Conservation (phyloP, 2,113 vertebrate species). For the Bos indicus region DNA sequence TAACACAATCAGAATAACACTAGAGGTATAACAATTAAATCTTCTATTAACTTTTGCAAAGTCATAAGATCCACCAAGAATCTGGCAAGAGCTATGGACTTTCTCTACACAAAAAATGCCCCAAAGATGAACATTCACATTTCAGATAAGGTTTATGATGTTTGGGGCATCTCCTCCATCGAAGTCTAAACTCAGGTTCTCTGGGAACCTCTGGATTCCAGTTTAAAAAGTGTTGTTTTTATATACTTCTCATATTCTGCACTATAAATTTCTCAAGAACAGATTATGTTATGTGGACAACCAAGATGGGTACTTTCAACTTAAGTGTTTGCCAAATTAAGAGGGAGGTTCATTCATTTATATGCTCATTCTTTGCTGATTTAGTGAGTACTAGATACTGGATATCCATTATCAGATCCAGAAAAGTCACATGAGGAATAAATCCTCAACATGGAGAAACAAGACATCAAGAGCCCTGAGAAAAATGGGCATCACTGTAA, state of each 20-base stretch:
- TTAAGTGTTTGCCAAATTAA: background rate
- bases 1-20: background rate
- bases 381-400: background rate
- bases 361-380: background rate
- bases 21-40: background rate
- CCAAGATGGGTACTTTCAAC: background rate
- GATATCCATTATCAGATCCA: background rate
- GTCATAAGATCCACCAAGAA: background rate
- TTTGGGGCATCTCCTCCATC: background rate
- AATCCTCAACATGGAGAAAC: background rate
- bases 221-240: background rate
- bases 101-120: background rate
- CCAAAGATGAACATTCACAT: background rate
- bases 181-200: background rate
- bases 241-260: background rate
- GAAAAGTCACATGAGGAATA: background rate
- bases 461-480: background rate
- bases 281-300: background rate
- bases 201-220: background rate
- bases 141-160: background rate
- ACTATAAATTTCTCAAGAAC: background rate
- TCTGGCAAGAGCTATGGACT: background rate
- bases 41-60: background rate
- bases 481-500: background rate
- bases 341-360: background rate